Evolutionary conservation across 2,797 vertebrate genomes (phyloP), one percentile per base, ranked within the genome.

Genomic region (Erpetoichthys calabaricus): DNA sequence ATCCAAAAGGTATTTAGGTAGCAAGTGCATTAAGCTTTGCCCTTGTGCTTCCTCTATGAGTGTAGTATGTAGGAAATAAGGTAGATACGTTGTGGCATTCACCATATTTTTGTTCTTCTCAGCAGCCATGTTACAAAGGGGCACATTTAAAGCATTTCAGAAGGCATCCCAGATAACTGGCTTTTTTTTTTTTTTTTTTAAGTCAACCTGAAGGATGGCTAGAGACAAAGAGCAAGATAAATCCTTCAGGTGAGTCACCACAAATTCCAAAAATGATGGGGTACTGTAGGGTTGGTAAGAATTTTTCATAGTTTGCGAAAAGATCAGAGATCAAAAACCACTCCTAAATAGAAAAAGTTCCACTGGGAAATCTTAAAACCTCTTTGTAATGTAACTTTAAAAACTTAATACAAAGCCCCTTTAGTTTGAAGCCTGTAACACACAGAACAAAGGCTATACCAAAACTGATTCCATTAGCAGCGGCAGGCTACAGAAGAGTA

Each of bases 331-430:
- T 93, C 90, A 94, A 92, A 94, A 83, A 85, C 80, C 68, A 71
- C 68, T 75, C 80, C 84, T 89, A 86, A 89, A 88, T 88, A 86
- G 88, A 90, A 85, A 80, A 25, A 25, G 25, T 25, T 88, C 86
- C 82, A 62, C 85, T 73, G 86, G 87, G 87, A 85, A 85, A 89
- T 87, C 81, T 86, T 87, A 88, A 91, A 87, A 78, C 84, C 78
- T 75, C 86, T 90, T 91, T 90, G 88, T 92, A 87, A 89, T 90
- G 88, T 87, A 86, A 88, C 88, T 89, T 92, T 79, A 80, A 83
- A 89, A 90, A 89, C 80, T 89, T 86, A 86, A 89, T 80, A 89
- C 87, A 89, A 88, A 91, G 84, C 82, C 79, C 71, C 76, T 86
- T 83, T 81, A 83, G 72, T 85, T 75, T 81, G 86, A 89, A 85